Percentiles rank a stretch among this genome's conserved stretches.
Evolutionary conservation across 2,113 vertebrate genomes (phyloP).

Genomic region (Poeciliopsis occidentalis): DNA sequence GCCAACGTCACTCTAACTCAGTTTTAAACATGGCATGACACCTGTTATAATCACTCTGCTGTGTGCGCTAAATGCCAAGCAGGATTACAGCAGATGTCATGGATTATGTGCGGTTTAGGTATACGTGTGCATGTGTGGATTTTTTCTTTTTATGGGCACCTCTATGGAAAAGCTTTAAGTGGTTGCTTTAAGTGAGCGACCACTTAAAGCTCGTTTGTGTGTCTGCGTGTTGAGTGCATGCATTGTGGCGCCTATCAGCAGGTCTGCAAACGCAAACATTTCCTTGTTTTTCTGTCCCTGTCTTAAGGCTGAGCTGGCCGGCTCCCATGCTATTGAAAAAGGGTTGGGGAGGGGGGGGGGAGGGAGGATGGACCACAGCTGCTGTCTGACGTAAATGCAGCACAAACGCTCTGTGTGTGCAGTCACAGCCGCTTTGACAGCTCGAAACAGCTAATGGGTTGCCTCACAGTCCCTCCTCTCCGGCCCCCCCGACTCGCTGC

Average conservation of each 20-base stretch:
- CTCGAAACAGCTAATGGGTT: conserved; percentile 68
- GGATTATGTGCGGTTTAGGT: conserved; percentile 62
- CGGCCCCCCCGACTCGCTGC: conserved; percentile 15
- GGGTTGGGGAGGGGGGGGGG: background rate
- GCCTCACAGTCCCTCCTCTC: conserved; percentile 56
- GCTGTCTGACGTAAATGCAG: conserved; percentile 78
- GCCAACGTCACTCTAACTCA: conserved; percentile 58
- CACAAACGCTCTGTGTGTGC: conserved; percentile 69
- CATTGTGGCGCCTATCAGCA: too few species aligned
- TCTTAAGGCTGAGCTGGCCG: too few species aligned
- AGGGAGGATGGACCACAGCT: conserved; percentile 65
- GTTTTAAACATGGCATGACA: conserved; percentile 70
- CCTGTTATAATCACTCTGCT: conserved; percentile 67
- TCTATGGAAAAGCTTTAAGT: too few species aligned
- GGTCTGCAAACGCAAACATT: too few species aligned
- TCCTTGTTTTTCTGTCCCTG: too few species aligned
- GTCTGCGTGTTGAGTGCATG: too few species aligned
- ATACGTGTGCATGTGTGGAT: conserved; percentile 34
- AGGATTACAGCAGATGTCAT: conserved; percentile 68
- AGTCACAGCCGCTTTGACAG: conserved; percentile 66
- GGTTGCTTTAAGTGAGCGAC: too few species aligned
- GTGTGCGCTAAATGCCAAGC: conserved; percentile 59
- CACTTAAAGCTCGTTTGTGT: too few species aligned
- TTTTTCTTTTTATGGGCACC: too few species aligned
- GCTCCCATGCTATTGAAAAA: too few species aligned